These are phyloP conservation scores for Grallaria varia DNA, from an alignment of 2,113 vertebrate species.

Conservation along the genomic window DNA sequence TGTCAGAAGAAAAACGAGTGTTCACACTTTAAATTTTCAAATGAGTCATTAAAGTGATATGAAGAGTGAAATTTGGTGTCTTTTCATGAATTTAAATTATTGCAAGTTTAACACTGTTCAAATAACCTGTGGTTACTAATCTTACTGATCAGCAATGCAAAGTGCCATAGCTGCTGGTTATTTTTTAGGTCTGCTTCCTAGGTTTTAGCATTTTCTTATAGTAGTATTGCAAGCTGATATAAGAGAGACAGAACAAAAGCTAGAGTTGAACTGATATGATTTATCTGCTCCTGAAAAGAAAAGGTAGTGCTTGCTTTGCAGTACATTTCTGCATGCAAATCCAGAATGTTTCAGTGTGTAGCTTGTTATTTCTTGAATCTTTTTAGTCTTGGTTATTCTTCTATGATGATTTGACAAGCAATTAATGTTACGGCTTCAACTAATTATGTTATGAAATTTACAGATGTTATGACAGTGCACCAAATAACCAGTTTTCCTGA, in stretches of 20 bases:
- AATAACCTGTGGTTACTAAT: background rate
- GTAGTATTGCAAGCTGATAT: background rate
- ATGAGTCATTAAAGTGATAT: background rate
- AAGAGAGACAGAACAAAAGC: background rate
- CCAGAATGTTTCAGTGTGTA: background rate
- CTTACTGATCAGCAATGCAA: background rate
- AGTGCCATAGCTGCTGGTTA: background rate
- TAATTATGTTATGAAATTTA: too few relatives aligned
- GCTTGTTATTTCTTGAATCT: background rate
- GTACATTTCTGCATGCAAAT: background rate
- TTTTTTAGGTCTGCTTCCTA: background rate
- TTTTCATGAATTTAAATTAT: background rate
- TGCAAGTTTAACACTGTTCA: background rate
- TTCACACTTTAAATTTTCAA: background rate
- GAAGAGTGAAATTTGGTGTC: background rate
- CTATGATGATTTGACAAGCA: background rate
- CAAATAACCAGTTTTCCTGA: background rate
- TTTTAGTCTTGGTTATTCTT: background rate
- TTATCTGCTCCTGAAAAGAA: background rate
- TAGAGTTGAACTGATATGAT: background rate
- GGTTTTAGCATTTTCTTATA: background rate
- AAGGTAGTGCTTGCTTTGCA: background rate
- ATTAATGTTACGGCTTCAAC: too few relatives aligned
- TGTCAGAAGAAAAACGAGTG: background rate
- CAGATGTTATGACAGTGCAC: background rate